Conservation (phyloP, 1,140 invertebrate genomes). For the Chironomus striatipennis region DNA sequence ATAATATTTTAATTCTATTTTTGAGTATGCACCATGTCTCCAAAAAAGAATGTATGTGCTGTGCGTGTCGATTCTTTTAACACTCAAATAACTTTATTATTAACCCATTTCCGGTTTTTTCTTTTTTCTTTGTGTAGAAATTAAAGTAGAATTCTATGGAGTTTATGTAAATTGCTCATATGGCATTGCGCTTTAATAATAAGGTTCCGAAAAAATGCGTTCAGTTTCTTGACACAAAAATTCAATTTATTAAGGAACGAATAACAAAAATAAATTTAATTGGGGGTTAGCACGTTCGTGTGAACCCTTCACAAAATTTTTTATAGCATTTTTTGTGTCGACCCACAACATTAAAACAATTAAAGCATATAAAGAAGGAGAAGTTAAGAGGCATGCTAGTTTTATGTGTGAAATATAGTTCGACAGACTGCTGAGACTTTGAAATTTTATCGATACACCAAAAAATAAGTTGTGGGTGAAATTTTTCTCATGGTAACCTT, state of each 20-base stretch:
- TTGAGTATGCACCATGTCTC: background rate
- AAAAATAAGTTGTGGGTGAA: background rate
- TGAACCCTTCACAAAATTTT: background rate
- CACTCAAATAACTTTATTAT: slow-evolving; percentile 19
- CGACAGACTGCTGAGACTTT: too few relatives aligned
- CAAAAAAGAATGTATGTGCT: background rate
- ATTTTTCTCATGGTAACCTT: background rate
- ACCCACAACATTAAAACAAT: background rate
- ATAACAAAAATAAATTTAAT: slow-evolving; percentile 15
- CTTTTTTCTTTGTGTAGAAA: background rate
- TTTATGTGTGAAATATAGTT: too few relatives aligned
- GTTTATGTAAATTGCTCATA: slow-evolving; percentile 10
- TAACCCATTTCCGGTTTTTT: slow-evolving; percentile 20
- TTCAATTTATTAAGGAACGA: background rate
- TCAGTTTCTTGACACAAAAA: too few relatives aligned
- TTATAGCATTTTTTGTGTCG: background rate
- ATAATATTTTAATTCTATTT: slow-evolving; percentile 4
- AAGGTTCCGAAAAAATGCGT: background rate
- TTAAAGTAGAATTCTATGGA: background rate
- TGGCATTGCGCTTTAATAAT: too few relatives aligned
- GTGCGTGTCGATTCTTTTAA: background rate
- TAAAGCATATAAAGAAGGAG: background rate
- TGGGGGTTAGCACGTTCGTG: background rate
- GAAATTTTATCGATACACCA: slow-evolving; percentile 2
- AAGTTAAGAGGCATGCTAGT: too few relatives aligned